A percentile compares a stretch with the other conserved stretches of the same genome.
phyloP scores from a whole-genome alignment of 2,797 vertebrate genomes.

The Syndactyla subalaris region DNA sequence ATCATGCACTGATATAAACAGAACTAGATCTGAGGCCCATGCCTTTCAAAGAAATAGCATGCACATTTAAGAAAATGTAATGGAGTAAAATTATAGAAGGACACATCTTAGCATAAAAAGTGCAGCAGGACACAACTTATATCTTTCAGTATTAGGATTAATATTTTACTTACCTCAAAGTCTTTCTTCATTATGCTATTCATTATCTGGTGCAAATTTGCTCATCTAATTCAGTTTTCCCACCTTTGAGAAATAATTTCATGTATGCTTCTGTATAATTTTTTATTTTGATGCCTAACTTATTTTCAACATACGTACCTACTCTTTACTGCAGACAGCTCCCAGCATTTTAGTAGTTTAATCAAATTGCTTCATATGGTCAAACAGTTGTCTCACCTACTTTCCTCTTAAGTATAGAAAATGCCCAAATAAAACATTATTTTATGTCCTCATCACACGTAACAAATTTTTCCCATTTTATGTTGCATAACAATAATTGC shows the following conservation, averaged over 20 bases:
- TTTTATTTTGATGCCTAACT: not conserved
- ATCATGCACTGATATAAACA: not conserved
- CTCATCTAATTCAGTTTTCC: not conserved
- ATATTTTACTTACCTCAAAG: not conserved
- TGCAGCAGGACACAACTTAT: not conserved
- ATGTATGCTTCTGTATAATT: not conserved
- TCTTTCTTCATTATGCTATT: not conserved
- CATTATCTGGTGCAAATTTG: not conserved
- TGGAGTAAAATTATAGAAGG: not conserved
- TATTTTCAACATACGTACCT: not conserved
- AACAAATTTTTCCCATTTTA: not conserved
- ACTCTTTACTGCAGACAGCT: not conserved
- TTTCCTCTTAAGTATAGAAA: not conserved
- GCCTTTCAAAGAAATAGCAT: not conserved
- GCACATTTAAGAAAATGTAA: not conserved
- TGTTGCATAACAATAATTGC: not conserved
- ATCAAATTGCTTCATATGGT: not conserved
- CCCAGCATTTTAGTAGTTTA: not conserved
- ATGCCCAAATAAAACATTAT: not conserved
- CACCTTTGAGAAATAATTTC: not conserved
- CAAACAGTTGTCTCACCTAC: not conserved
- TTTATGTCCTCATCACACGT: not conserved
- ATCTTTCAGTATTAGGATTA: not conserved
- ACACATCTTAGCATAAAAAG: not conserved
- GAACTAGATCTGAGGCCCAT: not conserved